Base-by-base conservation (phyloP, 1,140 invertebrate species). In the Forficula auricularia region DNA sequence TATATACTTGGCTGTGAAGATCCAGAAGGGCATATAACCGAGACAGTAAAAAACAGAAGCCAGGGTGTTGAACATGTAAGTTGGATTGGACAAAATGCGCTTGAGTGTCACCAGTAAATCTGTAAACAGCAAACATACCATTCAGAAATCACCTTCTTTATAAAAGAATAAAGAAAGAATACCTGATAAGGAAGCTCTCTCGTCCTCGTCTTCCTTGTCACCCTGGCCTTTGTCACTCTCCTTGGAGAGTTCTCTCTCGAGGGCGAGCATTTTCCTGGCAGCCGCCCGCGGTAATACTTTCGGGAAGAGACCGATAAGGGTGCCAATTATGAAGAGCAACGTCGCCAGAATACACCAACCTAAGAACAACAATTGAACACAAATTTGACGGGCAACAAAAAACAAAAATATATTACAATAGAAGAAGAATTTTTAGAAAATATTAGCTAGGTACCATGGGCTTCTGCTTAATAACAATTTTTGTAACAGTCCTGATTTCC, bases 321-420 rank as follows among this genome's bases (percentile, higher is more conserved):
- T 57, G 3, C 70, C 66, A 2, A 61, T 57, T 19, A 75, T 46
- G 18, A 74, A 61, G 13, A 73, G 61, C 0, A 70, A 40, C 2
- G 59, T 52, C 0, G 66, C 69, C 20, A 76, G 55, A 13, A 73
- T 54, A 2, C 76, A 58, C 75, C 65, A 82, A 34, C 77, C 78
- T 46, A 63, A 60, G 68, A 30, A 27, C 4, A 27, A 27, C 10
- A 27, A 27, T 6, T 6, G 10, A 10, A 27, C 4, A 27, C 4
- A 27, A 27, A 4, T 27, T 27, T 27, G 22, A 27, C n/a, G n/a
- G n/a, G n/a, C n/a, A n/a, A 62, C 60, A 14, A 64, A 45, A 37
- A 14, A 9, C 14, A 12, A 8, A 16, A 15, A 37, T 37, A 13
- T 65, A 43, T 7, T 42, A 10, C 35, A 47, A n/a, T n/a, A n/a